These are phyloP conservation scores for Bombus difficillimus DNA, from an alignment of 1,140 invertebrate genomes.

Conservation along the genomic window DNA sequence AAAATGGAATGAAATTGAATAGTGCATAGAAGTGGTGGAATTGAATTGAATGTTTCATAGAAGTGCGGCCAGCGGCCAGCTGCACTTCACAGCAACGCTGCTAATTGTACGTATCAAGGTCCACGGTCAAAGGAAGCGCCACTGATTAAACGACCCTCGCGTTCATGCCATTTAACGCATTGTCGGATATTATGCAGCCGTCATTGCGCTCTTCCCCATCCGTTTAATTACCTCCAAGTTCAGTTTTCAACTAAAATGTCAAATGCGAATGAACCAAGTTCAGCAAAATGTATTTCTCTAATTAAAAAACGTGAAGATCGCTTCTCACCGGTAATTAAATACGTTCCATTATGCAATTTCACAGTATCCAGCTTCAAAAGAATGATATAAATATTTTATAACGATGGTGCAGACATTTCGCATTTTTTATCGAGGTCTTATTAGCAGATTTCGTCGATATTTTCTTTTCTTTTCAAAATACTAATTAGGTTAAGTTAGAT, in stretches of 20 bases:
- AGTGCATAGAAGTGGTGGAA: background rate
- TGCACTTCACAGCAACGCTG: slow-evolving; percentile 7
- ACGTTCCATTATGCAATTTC: background rate
- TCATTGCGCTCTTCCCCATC: slow-evolving; percentile 28
- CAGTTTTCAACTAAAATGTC: slow-evolving; percentile 14
- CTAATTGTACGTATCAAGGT: slow-evolving; percentile 63
- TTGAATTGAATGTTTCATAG: slow-evolving; percentile 11
- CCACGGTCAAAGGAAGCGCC: slow-evolving; percentile 69
- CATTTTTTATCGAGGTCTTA: too few species aligned
- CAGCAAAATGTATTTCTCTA: background rate
- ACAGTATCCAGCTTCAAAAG: background rate
- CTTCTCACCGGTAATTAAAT: background rate
- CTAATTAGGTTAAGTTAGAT: too few species aligned
- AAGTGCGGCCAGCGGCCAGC: slow-evolving; percentile 21
- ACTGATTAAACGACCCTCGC: slow-evolving; percentile 64
- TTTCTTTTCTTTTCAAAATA: too few species aligned
- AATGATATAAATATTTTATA: background rate
- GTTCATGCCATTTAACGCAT: slow-evolving; percentile 42
- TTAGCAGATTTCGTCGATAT: too few species aligned
- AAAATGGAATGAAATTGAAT: background rate
- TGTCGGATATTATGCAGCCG: slow-evolving; percentile 33
- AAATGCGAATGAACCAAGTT: slow-evolving; percentile 1
- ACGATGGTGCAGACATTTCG: background rate
- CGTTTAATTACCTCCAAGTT: slow-evolving; percentile 47
- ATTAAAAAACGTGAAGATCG: background rate